phyloP scores from a whole-genome alignment of 1,140 invertebrate species.

The Brachionus asplanchnoidis region DNA sequence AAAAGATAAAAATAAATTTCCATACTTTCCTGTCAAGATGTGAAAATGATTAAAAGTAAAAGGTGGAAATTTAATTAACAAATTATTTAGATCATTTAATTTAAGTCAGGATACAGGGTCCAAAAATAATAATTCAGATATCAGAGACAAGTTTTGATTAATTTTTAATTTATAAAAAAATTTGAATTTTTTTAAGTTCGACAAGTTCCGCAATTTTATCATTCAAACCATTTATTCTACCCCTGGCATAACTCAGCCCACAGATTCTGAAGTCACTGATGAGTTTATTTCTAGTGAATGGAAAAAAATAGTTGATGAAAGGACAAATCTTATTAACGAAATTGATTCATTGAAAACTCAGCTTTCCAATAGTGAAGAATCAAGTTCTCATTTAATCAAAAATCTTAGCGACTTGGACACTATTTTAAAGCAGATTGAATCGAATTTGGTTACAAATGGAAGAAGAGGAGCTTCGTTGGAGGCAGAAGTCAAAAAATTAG shows the following conservation, averaged over 20 bases:
- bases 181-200: slow-evolving; percentile 48
- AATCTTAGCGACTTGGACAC: background rate
- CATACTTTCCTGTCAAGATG: too few species aligned
- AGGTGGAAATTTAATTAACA: too few species aligned
- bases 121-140: too few species aligned
- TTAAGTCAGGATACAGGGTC: too few species aligned
- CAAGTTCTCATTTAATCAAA: background rate
- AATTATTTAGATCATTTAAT: too few species aligned
- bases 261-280: slow-evolving; percentile 47
- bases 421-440: background rate
- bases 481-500: background rate
- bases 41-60: too few species aligned
- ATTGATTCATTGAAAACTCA: background rate
- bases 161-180: background rate
- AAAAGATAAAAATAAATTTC: too few species aligned
- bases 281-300: slow-evolving; percentile 46
- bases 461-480: background rate
- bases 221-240: slow-evolving; percentile 53
- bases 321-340: slow-evolving; percentile 40
- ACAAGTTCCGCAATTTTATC: slow-evolving; percentile 50
- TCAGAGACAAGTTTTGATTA: background rate
- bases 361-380: background rate
- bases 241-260: slow-evolving; percentile 49
- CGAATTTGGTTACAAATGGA: background rate
- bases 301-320: slow-evolving; percentile 47